Base-by-base conservation (phyloP, 1,140 invertebrate genomes). In the Pectinophora gossypiella region DNA sequence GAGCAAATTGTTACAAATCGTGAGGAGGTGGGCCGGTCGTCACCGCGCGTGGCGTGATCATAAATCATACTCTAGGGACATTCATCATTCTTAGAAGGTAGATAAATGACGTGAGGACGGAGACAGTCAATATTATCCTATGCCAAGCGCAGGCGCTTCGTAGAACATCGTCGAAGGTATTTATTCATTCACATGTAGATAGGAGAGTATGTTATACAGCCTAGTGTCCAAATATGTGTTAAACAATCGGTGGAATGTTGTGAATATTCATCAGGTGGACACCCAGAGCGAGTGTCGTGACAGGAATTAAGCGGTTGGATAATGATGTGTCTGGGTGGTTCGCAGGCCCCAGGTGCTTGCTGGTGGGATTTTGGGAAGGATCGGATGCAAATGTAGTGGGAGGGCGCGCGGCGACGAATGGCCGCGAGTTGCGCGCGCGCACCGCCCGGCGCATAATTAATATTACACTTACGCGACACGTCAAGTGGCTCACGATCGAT, bases 1-100 rank as follows among this genome's bases (percentile, higher is more conserved):
- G 68, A 86, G 83, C 83, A 86, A 86, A 86, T 86, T 86, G 83
- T 85, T 85, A 86, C 83, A 86, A 86, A 85, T 86, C 77, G 81
- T 80, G 71, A 76, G 55, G 79, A 75, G 81, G 83, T 85, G 79
- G 83, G 77, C 77, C 72, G 68, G 76, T 78, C 83, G 77, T 86
- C 83, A 85, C 80, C 72, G 71, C 73, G 67, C 71, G 72, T 72
- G 76, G 77, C 77, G 69, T 56, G 63, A 76, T 68, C 76, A 82
- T 86, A 83, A 86, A 86, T 86, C 81, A 86, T 82, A 56, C 53
- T 72, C 66, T 68, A 72, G 69, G 67, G 68, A 77, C 79, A 86
- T 86, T 82, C 78, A 86, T 86, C 83, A 85, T 85, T 83, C 83
- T 80, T 67, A 76, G 79, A 81, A 81, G 72, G 69, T 80, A 84